Base-by-base conservation (phyloP, 2,888 invertebrate species). In the Trachelus tabidus region DNA sequence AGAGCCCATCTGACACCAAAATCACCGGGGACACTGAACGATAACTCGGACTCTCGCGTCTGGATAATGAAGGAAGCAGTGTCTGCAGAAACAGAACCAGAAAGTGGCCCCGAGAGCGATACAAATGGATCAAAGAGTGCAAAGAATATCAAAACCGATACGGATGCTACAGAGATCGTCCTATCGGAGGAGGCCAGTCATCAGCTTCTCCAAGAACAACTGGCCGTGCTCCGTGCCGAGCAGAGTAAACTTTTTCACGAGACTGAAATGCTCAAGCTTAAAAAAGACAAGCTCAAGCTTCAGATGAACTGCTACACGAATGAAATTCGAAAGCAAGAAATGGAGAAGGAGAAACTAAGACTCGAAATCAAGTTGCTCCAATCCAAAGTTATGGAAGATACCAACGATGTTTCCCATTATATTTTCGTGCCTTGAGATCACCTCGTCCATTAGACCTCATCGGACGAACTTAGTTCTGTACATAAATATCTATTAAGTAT, bases 231-330 rank as follows among this genome's bases (percentile, higher is more conserved):
- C 23, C 86, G 89, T 6, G 89, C 89, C 2, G 91, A 91, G 74
- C 88, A 88, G 34, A 86, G 84, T 3, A 90, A 90, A 78, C 79
- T 91, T 4, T 85, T 85, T 77, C 89, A 88, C 12, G 91, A 91
- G 81, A 90, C 90, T 33, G 90, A 90, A 77, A 87, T 89, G 86
- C 81, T 91, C 11, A 90, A 90, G 75, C 82, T 90, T 31, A 91
- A 91, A 73, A 89, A 89, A 73, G 89, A 89, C 76, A 93, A 94
- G 91, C 92, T 94, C 34, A 93, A 92, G 78, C 77, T 86, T 30
- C 88, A 88, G 75, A 90, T 89, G 75, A 87, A 86, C 78, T 89
- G 88, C 77, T 89, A 87, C 75, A 83, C 86, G 1, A 89, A 87
- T 33, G 88, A 89, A 69, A 87, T 90, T 75, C 84, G 85, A 31